phyloP scores from a whole-genome alignment of 2,888 invertebrate genomes.

The Melanophora roralis region DNA sequence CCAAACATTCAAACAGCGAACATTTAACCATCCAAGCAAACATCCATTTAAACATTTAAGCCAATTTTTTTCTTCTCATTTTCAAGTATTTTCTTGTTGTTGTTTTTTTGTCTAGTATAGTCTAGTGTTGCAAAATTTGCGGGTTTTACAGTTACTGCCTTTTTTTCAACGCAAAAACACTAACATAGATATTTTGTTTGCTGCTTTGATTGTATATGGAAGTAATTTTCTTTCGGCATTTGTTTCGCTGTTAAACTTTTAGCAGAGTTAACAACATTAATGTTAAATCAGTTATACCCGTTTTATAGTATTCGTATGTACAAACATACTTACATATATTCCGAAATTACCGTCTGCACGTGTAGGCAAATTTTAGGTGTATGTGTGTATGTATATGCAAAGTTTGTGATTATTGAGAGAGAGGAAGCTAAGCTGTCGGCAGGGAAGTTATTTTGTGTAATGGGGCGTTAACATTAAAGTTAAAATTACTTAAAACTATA shows the following conservation, averaged over 20 bases:
- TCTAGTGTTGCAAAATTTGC: slow-evolving; percentile 60
- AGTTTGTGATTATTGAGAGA: background rate
- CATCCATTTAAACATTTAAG: slow-evolving; percentile 24
- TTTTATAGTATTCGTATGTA: slow-evolving; percentile 3
- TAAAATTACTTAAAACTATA: slow-evolving; percentile 4
- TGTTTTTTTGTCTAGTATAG: slow-evolving; percentile 54
- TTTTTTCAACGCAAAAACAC: slow-evolving; percentile 41
- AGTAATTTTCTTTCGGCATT: slow-evolving; percentile 11
- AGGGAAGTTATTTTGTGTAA: slow-evolving; percentile 40
- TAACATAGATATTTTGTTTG: slow-evolving; percentile 10
- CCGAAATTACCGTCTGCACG: slow-evolving; percentile 28
- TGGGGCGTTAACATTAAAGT: slow-evolving; percentile 51
- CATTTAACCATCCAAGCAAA: slow-evolving; percentile 7
- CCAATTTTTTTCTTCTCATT: slow-evolving; percentile 24
- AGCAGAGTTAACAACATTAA: slow-evolving; percentile 47
- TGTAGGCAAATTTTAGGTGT: slow-evolving; percentile 1
- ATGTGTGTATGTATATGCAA: background rate
- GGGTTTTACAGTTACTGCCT: slow-evolving; percentile 50
- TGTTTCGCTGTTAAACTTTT: slow-evolving; percentile 46
- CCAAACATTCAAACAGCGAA: background rate
- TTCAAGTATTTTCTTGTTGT: slow-evolving; percentile 17
- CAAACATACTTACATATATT: no score
- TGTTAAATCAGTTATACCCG: slow-evolving; percentile 21
- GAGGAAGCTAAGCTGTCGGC: background rate
- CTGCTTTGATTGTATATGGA: background rate